Conservation (phyloP, 1,140 invertebrate species). For the Leptopilina clavipes region DNA sequence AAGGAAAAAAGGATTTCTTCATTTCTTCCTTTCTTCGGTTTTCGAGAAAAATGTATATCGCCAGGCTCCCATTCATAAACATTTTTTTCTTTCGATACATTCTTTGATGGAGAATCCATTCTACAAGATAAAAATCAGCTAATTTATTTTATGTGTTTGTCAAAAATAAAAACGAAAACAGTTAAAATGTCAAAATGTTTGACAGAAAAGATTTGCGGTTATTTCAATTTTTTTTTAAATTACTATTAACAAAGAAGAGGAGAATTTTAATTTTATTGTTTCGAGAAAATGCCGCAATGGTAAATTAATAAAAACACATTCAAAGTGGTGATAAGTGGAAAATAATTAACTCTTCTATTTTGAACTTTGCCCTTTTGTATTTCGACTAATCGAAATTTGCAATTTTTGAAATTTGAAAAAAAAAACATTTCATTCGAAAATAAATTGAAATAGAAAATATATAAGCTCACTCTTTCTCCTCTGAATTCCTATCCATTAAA, state of each 20-base stretch:
- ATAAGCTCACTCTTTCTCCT: slow-evolving; percentile 46
- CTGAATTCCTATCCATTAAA: slow-evolving; percentile 58
- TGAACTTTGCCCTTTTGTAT: slow-evolving; percentile 39
- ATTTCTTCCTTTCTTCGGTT: slow-evolving; percentile 44
- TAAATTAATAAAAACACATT: too few relatives aligned
- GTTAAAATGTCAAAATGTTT: not conserved
- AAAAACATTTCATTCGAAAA: slow-evolving; percentile 36
- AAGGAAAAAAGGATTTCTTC: slow-evolving; percentile 15
- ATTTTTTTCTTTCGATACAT: not conserved
- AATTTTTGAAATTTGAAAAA: slow-evolving; percentile 40
- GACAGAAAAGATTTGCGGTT: not conserved
- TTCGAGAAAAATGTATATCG: slow-evolving; percentile 36
- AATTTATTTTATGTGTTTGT: not conserved
- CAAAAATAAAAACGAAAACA: not conserved
- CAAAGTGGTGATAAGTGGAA: too few relatives aligned
- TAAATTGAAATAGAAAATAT: slow-evolving; percentile 36
- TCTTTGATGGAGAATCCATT: slow-evolving; percentile 35
- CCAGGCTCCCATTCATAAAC: slow-evolving; percentile 66
- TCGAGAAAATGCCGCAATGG: too few relatives aligned
- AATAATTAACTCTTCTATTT: too few relatives aligned
- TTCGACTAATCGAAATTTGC: slow-evolving; percentile 39
- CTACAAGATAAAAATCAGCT: too few relatives aligned
- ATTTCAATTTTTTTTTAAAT: too few relatives aligned
- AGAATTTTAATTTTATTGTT: too few relatives aligned
- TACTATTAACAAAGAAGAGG: too few relatives aligned